Evolutionary conservation across 1,140 invertebrate species (phyloP).

Genomic region (Polypedilum vanderplanki): DNA sequence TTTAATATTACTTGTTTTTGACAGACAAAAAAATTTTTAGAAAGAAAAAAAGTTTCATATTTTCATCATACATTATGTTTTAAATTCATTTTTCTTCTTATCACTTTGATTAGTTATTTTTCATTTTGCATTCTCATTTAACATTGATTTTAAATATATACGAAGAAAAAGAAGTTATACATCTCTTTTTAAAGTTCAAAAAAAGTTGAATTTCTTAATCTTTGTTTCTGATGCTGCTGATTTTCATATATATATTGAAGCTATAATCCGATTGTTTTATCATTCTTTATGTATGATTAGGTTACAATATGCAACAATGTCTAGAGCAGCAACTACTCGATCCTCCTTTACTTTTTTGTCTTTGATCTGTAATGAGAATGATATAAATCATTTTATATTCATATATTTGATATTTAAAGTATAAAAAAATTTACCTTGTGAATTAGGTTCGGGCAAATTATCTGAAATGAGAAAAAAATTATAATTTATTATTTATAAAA

Average conservation of each 20-base stretch:
- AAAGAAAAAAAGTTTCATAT: neutral
- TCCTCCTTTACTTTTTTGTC: slow-evolving; percentile 73
- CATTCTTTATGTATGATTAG: neutral
- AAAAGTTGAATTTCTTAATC: neutral
- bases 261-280: neutral
- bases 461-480: no score
- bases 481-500: no score
- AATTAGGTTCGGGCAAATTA: slow-evolving; percentile 97
- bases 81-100: slow-evolving; percentile 8
- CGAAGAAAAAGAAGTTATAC: slow-evolving; percentile 19
- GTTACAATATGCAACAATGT: slow-evolving; percentile 68
- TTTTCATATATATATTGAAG: neutral
- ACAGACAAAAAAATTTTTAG: neutral
- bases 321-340: slow-evolving; percentile 70
- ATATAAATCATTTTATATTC: slow-evolving; percentile 26
- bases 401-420: neutral
- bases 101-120: slow-evolving; percentile 15
- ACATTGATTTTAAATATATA: slow-evolving; percentile 10
- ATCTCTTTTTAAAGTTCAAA: slow-evolving; percentile 18
- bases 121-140: neutral
- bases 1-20: neutral
- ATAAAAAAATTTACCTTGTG: slow-evolving; percentile 66
- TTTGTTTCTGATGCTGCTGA: neutral
- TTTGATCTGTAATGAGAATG: slow-evolving; percentile 60
- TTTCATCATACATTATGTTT: neutral